These are phyloP conservation scores for Molossus molossus DNA, from an alignment of 2,797 vertebrate genomes.

Conservation along the genomic window DNA sequence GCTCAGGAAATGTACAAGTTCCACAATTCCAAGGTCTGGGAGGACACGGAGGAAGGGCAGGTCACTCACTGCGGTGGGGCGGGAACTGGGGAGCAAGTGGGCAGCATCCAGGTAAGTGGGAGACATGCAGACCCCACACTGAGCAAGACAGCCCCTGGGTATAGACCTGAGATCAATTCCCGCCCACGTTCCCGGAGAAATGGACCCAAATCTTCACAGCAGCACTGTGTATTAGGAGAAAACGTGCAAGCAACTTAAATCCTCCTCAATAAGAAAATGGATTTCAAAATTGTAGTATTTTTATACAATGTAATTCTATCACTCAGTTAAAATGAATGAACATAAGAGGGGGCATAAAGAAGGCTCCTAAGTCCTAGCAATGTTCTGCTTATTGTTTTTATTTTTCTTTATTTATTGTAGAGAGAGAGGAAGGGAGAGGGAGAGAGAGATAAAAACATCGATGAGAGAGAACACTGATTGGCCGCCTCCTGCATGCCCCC, in stretches of 20 bases:
- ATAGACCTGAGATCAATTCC: neutral
- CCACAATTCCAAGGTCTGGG: neutral
- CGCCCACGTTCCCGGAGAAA: neutral
- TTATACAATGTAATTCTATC: neutral
- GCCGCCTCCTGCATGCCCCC: too few species aligned
- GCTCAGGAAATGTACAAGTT: neutral
- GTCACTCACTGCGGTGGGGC: neutral
- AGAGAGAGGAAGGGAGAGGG: too few species aligned
- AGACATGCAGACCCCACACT: neutral
- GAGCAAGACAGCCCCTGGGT: accelerated
- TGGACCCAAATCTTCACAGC: too few species aligned
- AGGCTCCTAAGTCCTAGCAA: neutral
- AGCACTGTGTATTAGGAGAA: neutral
- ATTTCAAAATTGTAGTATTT: neutral
- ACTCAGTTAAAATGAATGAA: neutral
- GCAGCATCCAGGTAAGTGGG: too few species aligned
- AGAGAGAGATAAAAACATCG: too few species aligned
- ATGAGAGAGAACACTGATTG: too few species aligned
- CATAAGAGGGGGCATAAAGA: accelerated
- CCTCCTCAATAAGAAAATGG: neutral
- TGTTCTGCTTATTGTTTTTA: accelerated
- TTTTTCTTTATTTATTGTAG: too few species aligned
- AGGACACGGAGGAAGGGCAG: neutral
- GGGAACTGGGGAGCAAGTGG: neutral
- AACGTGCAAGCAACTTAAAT: neutral